phyloP scores from a whole-genome alignment of 2,888 invertebrate species.

The Anthophora plumipes region DNA sequence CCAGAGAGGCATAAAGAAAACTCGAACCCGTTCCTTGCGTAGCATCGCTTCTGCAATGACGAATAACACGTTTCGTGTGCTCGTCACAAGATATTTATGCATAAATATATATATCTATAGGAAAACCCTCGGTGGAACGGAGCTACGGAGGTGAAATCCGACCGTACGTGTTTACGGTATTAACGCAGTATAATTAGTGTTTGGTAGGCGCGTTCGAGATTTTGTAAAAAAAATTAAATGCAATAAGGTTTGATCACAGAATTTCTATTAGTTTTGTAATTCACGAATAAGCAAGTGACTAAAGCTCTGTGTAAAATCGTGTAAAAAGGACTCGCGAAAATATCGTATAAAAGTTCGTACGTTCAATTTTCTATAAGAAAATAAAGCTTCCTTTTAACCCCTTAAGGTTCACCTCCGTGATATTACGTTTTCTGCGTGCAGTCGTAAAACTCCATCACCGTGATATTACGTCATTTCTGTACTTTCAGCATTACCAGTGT shows the following conservation, averaged over 20 bases:
- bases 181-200: not conserved
- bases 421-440: no score
- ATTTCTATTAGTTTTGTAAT: not conserved
- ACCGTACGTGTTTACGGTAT: not conserved
- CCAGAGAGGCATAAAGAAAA: constrained; percentile 16
- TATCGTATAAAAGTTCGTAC: not conserved
- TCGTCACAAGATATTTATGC: constrained; percentile 2
- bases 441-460: no score
- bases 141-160: not conserved
- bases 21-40: constrained; percentile 18
- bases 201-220: not conserved
- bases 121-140: constrained; percentile 3
- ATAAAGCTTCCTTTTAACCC: not conserved
- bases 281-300: not conserved
- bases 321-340: not conserved
- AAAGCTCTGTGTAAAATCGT: not conserved
- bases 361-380: not conserved
- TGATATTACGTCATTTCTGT: no score
- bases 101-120: not conserved
- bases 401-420: no score
- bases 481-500: no score
- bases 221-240: not conserved
- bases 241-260: not conserved
- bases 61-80: constrained; percentile 2
- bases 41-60: not conserved